Percentiles rank a stretch among this genome's conserved stretches.
Conservation (phyloP, 2,888 invertebrate species). For the Andrena trimmerana region DNA sequence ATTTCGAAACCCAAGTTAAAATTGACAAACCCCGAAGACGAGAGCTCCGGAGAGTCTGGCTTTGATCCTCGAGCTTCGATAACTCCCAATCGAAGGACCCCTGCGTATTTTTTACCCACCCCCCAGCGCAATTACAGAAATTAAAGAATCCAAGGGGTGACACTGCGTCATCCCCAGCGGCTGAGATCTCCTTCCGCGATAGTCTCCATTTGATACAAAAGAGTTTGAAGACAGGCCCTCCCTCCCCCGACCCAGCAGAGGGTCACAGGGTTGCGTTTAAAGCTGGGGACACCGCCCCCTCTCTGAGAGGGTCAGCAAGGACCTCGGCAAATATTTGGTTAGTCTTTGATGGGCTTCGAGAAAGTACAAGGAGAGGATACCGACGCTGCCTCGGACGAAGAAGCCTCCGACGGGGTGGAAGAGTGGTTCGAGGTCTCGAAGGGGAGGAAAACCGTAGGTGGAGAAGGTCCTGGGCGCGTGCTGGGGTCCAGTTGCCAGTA, state of each 20-base stretch:
- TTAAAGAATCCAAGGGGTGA: slow-evolving; percentile 51
- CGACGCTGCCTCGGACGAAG: slow-evolving; percentile 38
- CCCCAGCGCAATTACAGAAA: slow-evolving; percentile 58
- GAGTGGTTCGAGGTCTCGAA: slow-evolving; percentile 26
- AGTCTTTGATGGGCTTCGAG: slow-evolving; percentile 81
- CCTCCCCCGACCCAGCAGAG: slow-evolving; percentile 24
- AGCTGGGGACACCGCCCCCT: slow-evolving; percentile 49
- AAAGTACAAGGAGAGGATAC: slow-evolving; percentile 70
- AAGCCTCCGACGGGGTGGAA: slow-evolving; percentile 36
- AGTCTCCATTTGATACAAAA: slow-evolving; percentile 74
- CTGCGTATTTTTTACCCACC: not conserved
- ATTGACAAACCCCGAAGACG: not conserved
- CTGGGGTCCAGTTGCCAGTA: slow-evolving; percentile 49
- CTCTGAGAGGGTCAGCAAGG: slow-evolving; percentile 67
- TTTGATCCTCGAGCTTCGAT: not conserved
- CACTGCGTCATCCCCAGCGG: slow-evolving; percentile 32
- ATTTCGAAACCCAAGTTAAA: not conserved
- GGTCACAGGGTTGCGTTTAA: slow-evolving; percentile 72
- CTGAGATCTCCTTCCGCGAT: slow-evolving; percentile 60
- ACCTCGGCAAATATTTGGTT: slow-evolving; percentile 84
- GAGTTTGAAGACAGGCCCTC: slow-evolving; percentile 62
- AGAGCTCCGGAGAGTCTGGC: not conserved
- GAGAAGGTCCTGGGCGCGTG: slow-evolving; percentile 56
- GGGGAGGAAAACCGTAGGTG: slow-evolving; percentile 48
- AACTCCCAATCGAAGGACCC: not conserved